phyloP scores from a whole-genome alignment of 2,113 vertebrate genomes.

The Ia io region DNA sequence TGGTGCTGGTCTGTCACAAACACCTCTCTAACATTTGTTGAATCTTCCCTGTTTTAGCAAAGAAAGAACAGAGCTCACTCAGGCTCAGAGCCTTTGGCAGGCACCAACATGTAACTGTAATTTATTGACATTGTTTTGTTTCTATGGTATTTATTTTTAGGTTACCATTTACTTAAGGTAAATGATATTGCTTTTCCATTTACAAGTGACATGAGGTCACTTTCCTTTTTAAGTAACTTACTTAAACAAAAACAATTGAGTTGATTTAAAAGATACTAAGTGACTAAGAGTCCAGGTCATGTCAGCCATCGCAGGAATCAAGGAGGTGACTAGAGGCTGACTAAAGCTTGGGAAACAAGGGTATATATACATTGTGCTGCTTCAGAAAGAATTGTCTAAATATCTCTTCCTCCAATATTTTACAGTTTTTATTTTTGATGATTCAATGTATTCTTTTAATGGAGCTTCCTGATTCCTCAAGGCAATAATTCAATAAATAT shows the following conservation, averaged over 20 bases:
- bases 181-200: constrained; percentile 59
- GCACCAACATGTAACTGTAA: background rate
- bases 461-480: background rate
- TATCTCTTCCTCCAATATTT: background rate
- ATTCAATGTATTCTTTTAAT: background rate
- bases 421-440: background rate
- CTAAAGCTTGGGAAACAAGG: background rate
- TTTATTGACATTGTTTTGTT: constrained; percentile 66
- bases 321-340: background rate
- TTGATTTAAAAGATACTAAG: constrained; percentile 35
- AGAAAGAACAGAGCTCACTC: background rate
- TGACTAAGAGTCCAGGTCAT: constrained; percentile 25
- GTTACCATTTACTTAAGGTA: constrained; percentile 68
- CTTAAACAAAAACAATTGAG: constrained; percentile 63
- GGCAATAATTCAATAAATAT: background rate
- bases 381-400: background rate
- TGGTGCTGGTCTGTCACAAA: background rate
- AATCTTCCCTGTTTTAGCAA: background rate
- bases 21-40: background rate
- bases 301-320: background rate
- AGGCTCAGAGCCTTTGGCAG: constrained; percentile 18
- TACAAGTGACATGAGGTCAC: constrained; percentile 64
- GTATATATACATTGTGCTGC: background rate
- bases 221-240: constrained; percentile 66
- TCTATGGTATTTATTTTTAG: constrained; percentile 73